phyloP scores from a whole-genome alignment of 2,888 invertebrate species.

The Leucophenga maculata region DNA sequence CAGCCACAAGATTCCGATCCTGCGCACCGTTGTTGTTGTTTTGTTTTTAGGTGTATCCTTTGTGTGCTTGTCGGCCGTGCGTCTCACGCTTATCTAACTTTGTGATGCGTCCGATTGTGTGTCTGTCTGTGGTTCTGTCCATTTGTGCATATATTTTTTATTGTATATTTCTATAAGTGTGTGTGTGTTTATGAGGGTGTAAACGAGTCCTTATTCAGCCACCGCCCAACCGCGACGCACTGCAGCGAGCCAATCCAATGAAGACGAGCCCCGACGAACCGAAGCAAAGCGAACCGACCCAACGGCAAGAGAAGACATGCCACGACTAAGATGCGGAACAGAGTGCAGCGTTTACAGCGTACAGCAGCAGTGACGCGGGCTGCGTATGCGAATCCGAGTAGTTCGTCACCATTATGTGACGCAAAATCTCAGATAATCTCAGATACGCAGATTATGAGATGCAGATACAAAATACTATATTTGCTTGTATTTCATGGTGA shows the following conservation, averaged over 20 bases:
- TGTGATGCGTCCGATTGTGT: constrained; percentile 23
- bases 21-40: constrained; percentile 61
- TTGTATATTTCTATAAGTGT: background rate
- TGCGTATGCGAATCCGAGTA: too few relatives aligned
- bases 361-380: too few relatives aligned
- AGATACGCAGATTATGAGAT: too few relatives aligned
- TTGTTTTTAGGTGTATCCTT: constrained; percentile 38
- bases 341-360: background rate
- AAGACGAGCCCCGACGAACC: constrained; percentile 45
- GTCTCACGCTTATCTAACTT: constrained; percentile 25
- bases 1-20: constrained; percentile 50
- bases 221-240: constrained; percentile 55
- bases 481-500: too few relatives aligned
- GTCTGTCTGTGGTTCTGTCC: constrained; percentile 29
- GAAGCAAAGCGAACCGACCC: constrained; percentile 23
- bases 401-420: too few relatives aligned
- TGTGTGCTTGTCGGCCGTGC: constrained; percentile 4
- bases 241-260: constrained; percentile 57
- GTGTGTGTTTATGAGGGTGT: too few relatives aligned
- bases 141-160: constrained; percentile 20
- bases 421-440: too few relatives aligned
- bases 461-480: too few relatives aligned
- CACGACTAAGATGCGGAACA: background rate
- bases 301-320: background rate
- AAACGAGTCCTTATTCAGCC: constrained; percentile 54